Evolutionary conservation across 2,888 invertebrate species (phyloP), one percentile per base, ranked within the genome.

Genomic region (Tachina fera): DNA sequence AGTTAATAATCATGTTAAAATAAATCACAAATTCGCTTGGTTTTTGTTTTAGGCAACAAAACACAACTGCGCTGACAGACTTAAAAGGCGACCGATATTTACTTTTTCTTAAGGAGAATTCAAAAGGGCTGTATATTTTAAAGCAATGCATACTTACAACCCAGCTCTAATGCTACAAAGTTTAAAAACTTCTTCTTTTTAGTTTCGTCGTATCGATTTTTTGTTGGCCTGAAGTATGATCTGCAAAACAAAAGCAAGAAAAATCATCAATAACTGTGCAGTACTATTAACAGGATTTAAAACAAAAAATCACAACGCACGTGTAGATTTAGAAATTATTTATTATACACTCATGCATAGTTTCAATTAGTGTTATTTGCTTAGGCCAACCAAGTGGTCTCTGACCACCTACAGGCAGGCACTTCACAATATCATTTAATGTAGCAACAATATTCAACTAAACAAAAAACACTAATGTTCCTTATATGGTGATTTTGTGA

Each of bases 1-100:
- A 91, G 90, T 90, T 91, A 90, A 91, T 91, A 91, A 91, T 91
- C 91, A 91, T 91, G 91, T 91, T 90, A 90, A 91, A 91, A 91
- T 91, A 91, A 91, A 91, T 91, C 91, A 91, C 91, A 91, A 90
- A 90, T 90, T 90, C 89, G 90, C 90, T 89, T 89, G 89, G 88
- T 88, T 89, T 65, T 89, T 77, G 68, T 78, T 61, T 41, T n/a
- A 31, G n/a, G 39, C 63, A 90, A 87, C 22, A 43, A 43, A 39
- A 11, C 14, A 60, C 85, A 53, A 51, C 14, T n/a, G 53, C 70
- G 51, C 65, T 49, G 63, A 45, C 14, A 61, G 63, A 63, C 10
- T 43, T 53, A 68, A 75, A 71, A 76, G 82, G 83, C 67, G 68
- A 78, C 53, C 41, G 43, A 4, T 43, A 14, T 1, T 11, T 58